Evolutionary conservation across 2,113 vertebrate species (phyloP).

Genomic region (Oreocharis arfaki): DNA sequence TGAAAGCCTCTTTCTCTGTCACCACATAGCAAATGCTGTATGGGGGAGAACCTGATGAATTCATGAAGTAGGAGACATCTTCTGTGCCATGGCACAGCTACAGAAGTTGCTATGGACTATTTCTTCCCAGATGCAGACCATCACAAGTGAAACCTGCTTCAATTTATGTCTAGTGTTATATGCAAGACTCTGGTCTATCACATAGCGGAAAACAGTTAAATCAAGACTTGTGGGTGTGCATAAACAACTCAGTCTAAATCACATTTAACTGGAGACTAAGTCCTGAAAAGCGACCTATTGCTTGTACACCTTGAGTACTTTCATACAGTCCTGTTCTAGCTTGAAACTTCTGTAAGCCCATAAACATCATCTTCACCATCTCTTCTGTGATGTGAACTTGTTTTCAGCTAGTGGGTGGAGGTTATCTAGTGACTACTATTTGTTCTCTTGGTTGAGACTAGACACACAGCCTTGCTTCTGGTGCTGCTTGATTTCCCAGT

Average conservation of each 20-base stretch:
- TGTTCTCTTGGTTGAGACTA: not conserved
- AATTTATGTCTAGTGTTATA: not conserved
- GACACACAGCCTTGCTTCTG: not conserved
- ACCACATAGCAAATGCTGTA: not conserved
- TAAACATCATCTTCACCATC: not conserved
- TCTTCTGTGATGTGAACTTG: not conserved
- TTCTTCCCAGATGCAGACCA: not conserved
- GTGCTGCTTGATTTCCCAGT: not conserved
- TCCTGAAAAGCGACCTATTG: not conserved
- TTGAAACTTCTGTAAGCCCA: not conserved
- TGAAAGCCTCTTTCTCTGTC: not conserved
- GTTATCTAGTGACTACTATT: not conserved
- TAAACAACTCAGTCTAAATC: not conserved
- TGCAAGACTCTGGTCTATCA: not conserved
- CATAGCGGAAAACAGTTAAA: not conserved
- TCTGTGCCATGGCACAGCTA: not conserved
- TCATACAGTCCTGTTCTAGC: not conserved
- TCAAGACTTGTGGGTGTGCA: not conserved
- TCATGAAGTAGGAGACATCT: not conserved
- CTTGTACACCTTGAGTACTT: not conserved
- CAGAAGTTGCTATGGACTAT: not conserved
- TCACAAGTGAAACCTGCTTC: not conserved
- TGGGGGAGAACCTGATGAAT: not conserved
- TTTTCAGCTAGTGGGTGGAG: not conserved
- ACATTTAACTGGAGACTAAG: not conserved